Evolutionary conservation across 2,888 invertebrate genomes (phyloP), one percentile per base, ranked within the genome.

Genomic region (Elysia crispata): DNA sequence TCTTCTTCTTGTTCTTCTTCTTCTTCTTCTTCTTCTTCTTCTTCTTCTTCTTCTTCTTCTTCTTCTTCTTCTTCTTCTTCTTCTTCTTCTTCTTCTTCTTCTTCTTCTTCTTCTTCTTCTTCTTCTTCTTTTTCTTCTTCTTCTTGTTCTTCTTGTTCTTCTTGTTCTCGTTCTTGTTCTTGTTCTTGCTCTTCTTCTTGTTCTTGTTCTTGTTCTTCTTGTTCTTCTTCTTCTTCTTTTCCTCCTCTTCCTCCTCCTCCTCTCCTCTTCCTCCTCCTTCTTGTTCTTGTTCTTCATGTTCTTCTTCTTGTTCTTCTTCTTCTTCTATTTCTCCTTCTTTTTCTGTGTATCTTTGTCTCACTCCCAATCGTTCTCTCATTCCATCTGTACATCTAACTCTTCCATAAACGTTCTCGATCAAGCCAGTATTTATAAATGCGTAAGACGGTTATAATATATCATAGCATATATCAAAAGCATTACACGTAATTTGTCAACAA

Each of bases 121-220:
- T 54, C 13, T 54, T 54, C 13, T 54, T 54, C 13, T 54, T 20
- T 13, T 54, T 54, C 13, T 54, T 54, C 13, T 54, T 54, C 13
- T 54, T 54, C 13, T 54, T 54, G 54, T 54, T 54, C n/a, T n/a
- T n/a, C n/a, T n/a, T n/a, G n/a, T n/a, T n/a, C n/a, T n/a, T n/a
- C n/a, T n/a, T n/a, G n/a, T n/a, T n/a, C n/a, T n/a, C n/a, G n/a
- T n/a, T n/a, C n/a, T n/a, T n/a, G n/a, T n/a, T n/a, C n/a, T n/a
- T n/a, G 54, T 54, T 54, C 13, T 54, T 54, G 54, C 20, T 54
- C 13, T 54, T 54, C 13, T 54, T 54, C 13, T 54, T 54, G 54
- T 54, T 54, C 54, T 54, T 54, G 54, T 54, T 54, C 54, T 54
- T 54, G 54, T 54, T 54, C 54, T 54, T 54, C 54, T 54, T 54